These are phyloP conservation scores for Pachyrhynchus sulphureomaculatus DNA, from an alignment of 1,140 invertebrate species.

Conservation along the genomic window DNA sequence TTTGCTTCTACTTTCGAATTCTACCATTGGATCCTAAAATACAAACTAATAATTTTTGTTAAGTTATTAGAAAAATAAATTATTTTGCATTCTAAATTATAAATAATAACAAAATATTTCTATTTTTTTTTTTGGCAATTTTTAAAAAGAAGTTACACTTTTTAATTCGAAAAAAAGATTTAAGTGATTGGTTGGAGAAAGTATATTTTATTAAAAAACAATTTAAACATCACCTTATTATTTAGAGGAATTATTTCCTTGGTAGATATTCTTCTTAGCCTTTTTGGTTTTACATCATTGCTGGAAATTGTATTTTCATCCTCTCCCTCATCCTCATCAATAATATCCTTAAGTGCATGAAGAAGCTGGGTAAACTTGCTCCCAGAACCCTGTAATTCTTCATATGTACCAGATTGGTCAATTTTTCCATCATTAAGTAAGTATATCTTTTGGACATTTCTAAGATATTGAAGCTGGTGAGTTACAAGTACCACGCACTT, in stretches of 20 bases:
- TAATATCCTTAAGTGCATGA: conserved; percentile 50
- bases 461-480: conserved; percentile 85
- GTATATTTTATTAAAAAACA: too few relatives aligned
- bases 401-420: conserved; percentile 55
- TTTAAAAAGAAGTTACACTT: too few relatives aligned
- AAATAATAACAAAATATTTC: too few relatives aligned
- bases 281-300: conserved; percentile 42
- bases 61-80: neutral
- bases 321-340: conserved; percentile 44
- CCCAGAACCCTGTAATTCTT: conserved; percentile 48
- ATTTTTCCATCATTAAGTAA: conserved; percentile 63
- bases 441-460: conserved; percentile 69
- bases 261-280: conserved; percentile 55
- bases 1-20: conserved; percentile 37
- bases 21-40: conserved; percentile 23
- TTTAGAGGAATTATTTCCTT: conserved; percentile 45
- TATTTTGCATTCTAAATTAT: too few relatives aligned
- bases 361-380: conserved; percentile 58
- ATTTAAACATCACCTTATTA: conserved; percentile 18
- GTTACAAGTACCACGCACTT: conserved; percentile 80
- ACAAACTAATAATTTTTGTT: neutral
- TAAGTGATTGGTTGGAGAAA: too few relatives aligned
- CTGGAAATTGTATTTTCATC: conserved; percentile 29
- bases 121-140: too few relatives aligned
- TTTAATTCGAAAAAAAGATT: too few relatives aligned